Evolutionary conservation across 2,888 invertebrate species (phyloP).

Genomic region (Brachypalpus laphriformis): DNA sequence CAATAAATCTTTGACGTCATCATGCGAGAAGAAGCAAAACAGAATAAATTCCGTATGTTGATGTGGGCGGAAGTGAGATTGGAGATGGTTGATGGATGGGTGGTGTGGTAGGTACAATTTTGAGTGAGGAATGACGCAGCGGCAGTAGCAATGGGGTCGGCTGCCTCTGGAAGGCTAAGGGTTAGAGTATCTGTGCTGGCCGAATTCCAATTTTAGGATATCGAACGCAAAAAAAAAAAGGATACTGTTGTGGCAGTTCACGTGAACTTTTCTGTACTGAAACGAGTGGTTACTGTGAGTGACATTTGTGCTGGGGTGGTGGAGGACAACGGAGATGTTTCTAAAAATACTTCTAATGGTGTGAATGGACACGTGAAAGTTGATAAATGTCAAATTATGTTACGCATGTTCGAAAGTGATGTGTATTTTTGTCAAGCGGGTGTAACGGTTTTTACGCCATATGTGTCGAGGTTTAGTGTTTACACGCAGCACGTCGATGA

Average conservation of each 20-base stretch:
- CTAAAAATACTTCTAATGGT: conserved; percentile 22
- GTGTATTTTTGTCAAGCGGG: neutral
- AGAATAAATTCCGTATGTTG: neutral
- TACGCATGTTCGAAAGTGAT: neutral
- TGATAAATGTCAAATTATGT: conserved; percentile 8
- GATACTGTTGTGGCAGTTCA: neutral
- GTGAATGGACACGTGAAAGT: conserved; percentile 11
- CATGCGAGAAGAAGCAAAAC: neutral
- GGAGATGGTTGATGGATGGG: no score
- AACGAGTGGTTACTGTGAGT: neutral
- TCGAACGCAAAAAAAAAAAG: neutral
- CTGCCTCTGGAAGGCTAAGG: conserved; percentile 42
- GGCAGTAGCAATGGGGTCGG: conserved; percentile 3
- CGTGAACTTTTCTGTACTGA: neutral
- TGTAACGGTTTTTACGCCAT: neutral
- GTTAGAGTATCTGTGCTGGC: conserved; percentile 22
- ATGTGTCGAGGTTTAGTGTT: neutral
- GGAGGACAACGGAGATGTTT: neutral
- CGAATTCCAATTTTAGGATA: conserved; percentile 33
- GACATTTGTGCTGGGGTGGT: neutral
- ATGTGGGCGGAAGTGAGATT: neutral
- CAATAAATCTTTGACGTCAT: conserved; percentile 14
- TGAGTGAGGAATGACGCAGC: conserved; percentile 6
- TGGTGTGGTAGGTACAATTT: neutral
- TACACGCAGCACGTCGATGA: neutral